These are phyloP conservation scores for Amphiura filiformis DNA, from an alignment of 35 echinoderm and acorn worm genomes.

Conservation along the genomic window DNA sequence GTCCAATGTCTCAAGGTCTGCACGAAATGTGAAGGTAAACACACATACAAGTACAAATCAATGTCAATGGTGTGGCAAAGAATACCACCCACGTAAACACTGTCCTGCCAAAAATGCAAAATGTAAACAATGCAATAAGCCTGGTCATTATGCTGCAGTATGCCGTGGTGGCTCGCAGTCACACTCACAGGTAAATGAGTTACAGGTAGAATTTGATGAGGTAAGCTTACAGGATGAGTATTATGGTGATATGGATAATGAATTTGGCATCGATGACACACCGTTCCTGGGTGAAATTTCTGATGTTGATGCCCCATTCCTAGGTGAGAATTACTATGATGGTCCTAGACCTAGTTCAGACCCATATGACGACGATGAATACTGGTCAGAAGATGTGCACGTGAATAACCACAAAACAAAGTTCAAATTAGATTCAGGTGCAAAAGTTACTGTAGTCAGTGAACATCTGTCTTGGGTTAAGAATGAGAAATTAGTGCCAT, in stretches of 20 bases:
- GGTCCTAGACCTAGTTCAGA: too few relatives aligned
- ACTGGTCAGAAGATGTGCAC: background rate
- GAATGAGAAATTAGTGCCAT: background rate
- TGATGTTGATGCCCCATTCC: background rate
- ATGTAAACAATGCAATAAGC: background rate
- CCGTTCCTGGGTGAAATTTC: constrained; percentile 15
- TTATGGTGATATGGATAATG: background rate
- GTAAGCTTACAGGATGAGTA: background rate
- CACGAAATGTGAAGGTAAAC: too few relatives aligned
- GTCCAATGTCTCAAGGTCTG: too few relatives aligned
- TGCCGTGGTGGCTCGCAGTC: background rate
- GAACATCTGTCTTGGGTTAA: constrained; percentile 2
- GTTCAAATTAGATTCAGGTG: constrained; percentile 17
- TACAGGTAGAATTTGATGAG: background rate
- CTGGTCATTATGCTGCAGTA: background rate
- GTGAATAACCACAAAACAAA: background rate
- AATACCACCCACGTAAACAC: background rate
- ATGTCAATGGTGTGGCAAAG: constrained; percentile 8
- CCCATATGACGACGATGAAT: background rate
- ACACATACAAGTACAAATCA: too few relatives aligned
- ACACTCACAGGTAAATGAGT: background rate
- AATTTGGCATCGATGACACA: background rate
- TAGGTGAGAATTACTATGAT: constrained; percentile 7
- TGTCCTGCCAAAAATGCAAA: constrained; percentile 4
- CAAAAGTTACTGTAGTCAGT: constrained; percentile 19